These are phyloP conservation scores for Dyspetes luteomarginatus DNA, from an alignment of 2,888 invertebrate species.

Conservation along the genomic window DNA sequence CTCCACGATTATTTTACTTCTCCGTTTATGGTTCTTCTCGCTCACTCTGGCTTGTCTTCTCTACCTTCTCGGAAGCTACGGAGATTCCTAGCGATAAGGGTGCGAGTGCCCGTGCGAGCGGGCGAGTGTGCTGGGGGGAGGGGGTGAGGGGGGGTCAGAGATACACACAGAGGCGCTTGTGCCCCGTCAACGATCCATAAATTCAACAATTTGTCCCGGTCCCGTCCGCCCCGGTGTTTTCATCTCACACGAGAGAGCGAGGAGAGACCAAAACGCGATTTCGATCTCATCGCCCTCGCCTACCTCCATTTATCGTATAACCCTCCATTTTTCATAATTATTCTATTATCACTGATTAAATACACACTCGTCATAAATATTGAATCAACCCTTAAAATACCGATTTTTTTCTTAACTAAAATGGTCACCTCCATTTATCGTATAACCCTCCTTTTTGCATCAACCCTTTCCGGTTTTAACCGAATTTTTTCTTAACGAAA, in stretches of 20 bases:
- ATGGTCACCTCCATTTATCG: too few species aligned
- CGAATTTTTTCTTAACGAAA: too few species aligned
- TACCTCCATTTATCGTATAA: constrained; percentile 51
- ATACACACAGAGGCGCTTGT: constrained; percentile 67
- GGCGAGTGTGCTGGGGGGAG: constrained; percentile 11
- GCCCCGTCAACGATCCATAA: constrained; percentile 81
- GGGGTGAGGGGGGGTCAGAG: constrained; percentile 17
- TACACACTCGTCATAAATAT: too few species aligned
- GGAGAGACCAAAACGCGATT: constrained; percentile 66
- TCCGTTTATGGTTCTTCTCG: constrained; percentile 55
- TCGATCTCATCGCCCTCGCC: constrained; percentile 66
- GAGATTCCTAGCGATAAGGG: constrained; percentile 80
- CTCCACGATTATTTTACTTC: constrained; percentile 22
- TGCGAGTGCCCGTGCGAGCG: constrained; percentile 66
- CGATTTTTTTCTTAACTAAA: too few species aligned
- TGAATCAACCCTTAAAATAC: too few species aligned
- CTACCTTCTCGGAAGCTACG: constrained; percentile 78
- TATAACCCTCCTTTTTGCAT: too few species aligned
- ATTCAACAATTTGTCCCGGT: constrained; percentile 81
- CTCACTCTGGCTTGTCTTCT: constrained; percentile 70
- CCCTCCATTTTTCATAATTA: too few species aligned
- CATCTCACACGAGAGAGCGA: constrained; percentile 75
- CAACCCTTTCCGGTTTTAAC: too few species aligned
- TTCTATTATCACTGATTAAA: too few species aligned
- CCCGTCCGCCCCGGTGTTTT: constrained; percentile 78